Evolutionary conservation across 2,888 invertebrate genomes (phyloP).

Genomic region (Apotomis turbidana): DNA sequence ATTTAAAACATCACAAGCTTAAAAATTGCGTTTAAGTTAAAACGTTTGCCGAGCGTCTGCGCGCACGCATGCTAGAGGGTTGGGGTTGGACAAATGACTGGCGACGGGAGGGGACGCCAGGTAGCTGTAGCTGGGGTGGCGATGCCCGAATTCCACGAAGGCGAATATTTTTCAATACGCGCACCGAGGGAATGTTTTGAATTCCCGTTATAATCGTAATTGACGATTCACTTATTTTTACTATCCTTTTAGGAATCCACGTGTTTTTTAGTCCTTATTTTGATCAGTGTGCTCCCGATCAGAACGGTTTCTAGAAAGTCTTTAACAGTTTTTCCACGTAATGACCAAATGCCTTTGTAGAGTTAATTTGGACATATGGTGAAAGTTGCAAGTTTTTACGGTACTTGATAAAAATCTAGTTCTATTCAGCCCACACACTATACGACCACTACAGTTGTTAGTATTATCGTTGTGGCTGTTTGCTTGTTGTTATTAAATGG

Average conservation of each 20-base stretch:
- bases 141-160: conserved; percentile 58
- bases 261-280: not conserved
- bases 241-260: not conserved
- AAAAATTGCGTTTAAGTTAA: conserved; percentile 15
- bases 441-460: conserved; percentile 46
- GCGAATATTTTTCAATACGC: conserved; percentile 32
- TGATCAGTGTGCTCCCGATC: not conserved
- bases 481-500: conserved; percentile 56
- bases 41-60: conserved; percentile 50
- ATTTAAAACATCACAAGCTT: conserved; percentile 9
- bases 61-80: conserved; percentile 70
- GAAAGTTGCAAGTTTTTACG: no score
- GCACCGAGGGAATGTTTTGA: conserved; percentile 11
- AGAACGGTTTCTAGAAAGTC: no score
- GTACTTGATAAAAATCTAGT: no score
- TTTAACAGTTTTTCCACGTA: no score
- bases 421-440: no score
- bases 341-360: no score
- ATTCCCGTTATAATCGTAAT: conserved; percentile 28
- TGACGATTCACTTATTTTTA: not conserved
- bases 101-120: conserved; percentile 59
- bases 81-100: conserved; percentile 61
- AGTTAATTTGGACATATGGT: no score
- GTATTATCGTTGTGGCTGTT: conserved; percentile 47
- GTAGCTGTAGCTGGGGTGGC: conserved; percentile 73